Base-by-base conservation (phyloP, 2,113 vertebrate genomes). In the Pelusios castaneus region DNA sequence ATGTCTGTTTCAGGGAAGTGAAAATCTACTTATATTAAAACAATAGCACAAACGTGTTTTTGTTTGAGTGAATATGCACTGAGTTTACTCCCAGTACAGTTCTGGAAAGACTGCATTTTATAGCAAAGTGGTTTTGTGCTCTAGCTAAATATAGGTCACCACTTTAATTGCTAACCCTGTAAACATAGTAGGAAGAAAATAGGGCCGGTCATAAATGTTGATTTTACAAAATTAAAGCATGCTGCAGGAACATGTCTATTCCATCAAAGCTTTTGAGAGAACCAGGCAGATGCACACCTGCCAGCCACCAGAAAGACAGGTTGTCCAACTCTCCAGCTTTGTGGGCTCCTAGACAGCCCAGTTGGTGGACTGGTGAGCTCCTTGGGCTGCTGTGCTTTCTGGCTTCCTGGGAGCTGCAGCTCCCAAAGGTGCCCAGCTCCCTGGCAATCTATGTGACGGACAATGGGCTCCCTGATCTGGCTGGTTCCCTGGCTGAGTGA, bases 131-230 rank as follows among this genome's bases (percentile, higher is more conserved):
- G 1, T 58, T 27, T 34, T 49, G 29, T 29, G 82, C 38, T 10
- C 27, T 11, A 0, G 10, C 6, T 54, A 56, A 34, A 1, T 0
- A 21, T 67, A 25, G 67, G 76, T 49, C 31, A 25, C 13, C 38
- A 13, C 24, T 25, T 25, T 38, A 54, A 14, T 75, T 75, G 67
- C n/a, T 41, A 41, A 24, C 38, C 10, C 70, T 75, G 70, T 75
- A 75, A 75, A 75, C 25, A 75, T 6, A 75, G 70, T 25, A 43
- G 70, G 41, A 76, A 76, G 41, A 45, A 9, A 41, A 29, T 43
- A 82, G 80, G 3, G 16, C 25, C 58, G n/a, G 14, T 22, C 1
- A 3, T 11, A 14, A 12, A 54, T 41, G 58, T 78, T 45, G 63
- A 7, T 4, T 27, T 45, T 24, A 76, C 73, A 76, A 76, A 43